Conservation (phyloP, 2,888 invertebrate species). For the Drosophila nigritarsus region DNA sequence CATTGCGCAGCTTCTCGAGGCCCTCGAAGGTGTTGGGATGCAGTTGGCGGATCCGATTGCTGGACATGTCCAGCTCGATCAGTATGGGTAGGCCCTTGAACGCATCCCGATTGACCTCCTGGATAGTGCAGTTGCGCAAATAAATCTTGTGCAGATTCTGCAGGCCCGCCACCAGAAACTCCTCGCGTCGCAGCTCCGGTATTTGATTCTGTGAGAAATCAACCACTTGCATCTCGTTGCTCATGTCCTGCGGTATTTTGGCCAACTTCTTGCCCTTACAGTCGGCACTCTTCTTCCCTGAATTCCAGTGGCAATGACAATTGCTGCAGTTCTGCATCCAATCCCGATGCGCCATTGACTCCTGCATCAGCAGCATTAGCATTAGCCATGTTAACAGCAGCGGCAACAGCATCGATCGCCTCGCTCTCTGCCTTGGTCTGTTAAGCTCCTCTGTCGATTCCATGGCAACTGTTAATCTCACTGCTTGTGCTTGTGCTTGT, state of each 20-base stretch:
- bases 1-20: constrained; percentile 89
- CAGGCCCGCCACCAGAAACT: constrained; percentile 89
- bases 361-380: constrained; percentile 49
- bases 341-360: constrained; percentile 74
- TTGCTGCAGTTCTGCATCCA: constrained; percentile 83
- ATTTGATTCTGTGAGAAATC: constrained; percentile 91
- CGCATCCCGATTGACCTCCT: constrained; percentile 90
- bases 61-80: constrained; percentile 93
- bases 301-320: constrained; percentile 94
- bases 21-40: constrained; percentile 90
- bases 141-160: constrained; percentile 93
- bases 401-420: constrained; percentile 11
- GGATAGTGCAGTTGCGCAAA: constrained; percentile 90
- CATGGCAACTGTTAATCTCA: constrained; percentile 3
- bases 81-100: constrained; percentile 91
- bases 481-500: background rate
- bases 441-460: constrained; percentile 5
- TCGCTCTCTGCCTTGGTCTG: constrained; percentile 4
- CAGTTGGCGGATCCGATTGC: constrained; percentile 89
- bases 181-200: constrained; percentile 88
- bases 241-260: constrained; percentile 90
- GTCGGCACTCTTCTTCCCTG: constrained; percentile 93
- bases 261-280: constrained; percentile 89
- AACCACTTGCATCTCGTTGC: constrained; percentile 89
- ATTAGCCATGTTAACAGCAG: constrained; percentile 20